These are phyloP conservation scores for Andrena hattorfiana DNA, from an alignment of 2,888 invertebrate genomes.

Conservation along the genomic window DNA sequence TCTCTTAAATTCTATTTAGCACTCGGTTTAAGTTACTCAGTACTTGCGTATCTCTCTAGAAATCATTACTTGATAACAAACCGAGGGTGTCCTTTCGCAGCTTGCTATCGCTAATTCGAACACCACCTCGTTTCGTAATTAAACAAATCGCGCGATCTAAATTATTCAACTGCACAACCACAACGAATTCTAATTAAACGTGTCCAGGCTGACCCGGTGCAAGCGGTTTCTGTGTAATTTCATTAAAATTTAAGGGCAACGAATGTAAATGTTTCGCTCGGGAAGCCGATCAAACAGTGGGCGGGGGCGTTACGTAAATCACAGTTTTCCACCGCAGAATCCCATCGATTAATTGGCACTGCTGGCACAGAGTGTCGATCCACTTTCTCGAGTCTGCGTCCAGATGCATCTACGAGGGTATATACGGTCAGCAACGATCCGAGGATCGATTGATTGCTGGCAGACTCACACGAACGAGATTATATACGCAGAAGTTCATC, in stretches of 20 bases:
- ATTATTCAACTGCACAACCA: slow-evolving; percentile 33
- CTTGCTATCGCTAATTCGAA: slow-evolving; percentile 11
- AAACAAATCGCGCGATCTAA: slow-evolving; percentile 41
- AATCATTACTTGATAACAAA: too few relatives aligned
- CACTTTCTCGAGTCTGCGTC: slow-evolving; percentile 25
- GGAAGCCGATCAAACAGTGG: slow-evolving; percentile 21
- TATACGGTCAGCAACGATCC: slow-evolving; percentile 8
- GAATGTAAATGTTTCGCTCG: slow-evolving; percentile 52
- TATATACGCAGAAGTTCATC: too few relatives aligned
- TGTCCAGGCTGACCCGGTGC: not conserved
- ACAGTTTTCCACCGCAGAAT: slow-evolving; percentile 37
- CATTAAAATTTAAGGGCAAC: slow-evolving; percentile 40
- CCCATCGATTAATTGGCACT: slow-evolving; percentile 49
- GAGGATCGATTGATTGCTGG: not conserved
- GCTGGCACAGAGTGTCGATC: slow-evolving; percentile 6
- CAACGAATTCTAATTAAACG: slow-evolving; percentile 45
- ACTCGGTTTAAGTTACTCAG: not conserved
- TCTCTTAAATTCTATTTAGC: not conserved
- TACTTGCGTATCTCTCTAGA: too few relatives aligned
- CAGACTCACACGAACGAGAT: not conserved
- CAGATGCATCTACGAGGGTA: slow-evolving; percentile 1
- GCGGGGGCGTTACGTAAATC: slow-evolving; percentile 48
- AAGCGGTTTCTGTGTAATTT: slow-evolving; percentile 31
- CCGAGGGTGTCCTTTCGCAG: too few relatives aligned
- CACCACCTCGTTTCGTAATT: slow-evolving; percentile 4